A percentile compares a stretch with the other conserved stretches of the same genome.
Conservation (phyloP, 2,888 invertebrate species). For the Eilema griseolum region DNA sequence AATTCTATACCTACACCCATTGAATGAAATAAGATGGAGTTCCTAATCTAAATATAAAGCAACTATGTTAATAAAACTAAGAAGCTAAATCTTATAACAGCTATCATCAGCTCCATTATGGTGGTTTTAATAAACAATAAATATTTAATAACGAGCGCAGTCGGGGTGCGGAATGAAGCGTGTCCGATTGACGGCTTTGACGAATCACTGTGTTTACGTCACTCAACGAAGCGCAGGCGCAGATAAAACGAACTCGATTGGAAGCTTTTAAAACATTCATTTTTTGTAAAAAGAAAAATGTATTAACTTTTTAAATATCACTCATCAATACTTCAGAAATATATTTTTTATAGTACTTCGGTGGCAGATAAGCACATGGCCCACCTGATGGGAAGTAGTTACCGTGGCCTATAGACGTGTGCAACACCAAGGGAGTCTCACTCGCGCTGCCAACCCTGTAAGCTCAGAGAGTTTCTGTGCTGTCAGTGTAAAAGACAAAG, state of each 20-base stretch:
- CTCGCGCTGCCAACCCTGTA: no score
- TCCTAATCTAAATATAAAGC: conserved; percentile 4
- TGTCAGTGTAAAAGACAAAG: no score
- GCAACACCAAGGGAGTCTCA: no score
- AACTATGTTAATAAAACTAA: conserved; percentile 25
- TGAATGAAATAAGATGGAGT: not conserved
- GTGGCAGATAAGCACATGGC: no score
- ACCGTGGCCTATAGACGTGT: no score
- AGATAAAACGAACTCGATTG: conserved; percentile 36
- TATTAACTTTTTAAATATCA: not conserved
- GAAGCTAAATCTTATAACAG: conserved; percentile 23
- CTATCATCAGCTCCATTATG: conserved; percentile 49
- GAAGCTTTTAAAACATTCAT: not conserved
- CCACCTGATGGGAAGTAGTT: no score
- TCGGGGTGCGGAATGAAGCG: conserved; percentile 48
- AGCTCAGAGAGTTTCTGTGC: no score
- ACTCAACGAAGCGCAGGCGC: conserved; percentile 37
- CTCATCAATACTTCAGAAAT: not conserved
- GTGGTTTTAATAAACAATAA: conserved; percentile 53
- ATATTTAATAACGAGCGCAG: conserved; percentile 50
- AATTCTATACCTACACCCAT: not conserved
- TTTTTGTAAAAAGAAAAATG: not conserved
- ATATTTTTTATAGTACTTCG: no score
- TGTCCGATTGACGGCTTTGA: conserved; percentile 55
- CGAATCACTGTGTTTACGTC: conserved; percentile 59